Conservation (phyloP, 2,888 invertebrate species). For the Hyles lineata region DNA sequence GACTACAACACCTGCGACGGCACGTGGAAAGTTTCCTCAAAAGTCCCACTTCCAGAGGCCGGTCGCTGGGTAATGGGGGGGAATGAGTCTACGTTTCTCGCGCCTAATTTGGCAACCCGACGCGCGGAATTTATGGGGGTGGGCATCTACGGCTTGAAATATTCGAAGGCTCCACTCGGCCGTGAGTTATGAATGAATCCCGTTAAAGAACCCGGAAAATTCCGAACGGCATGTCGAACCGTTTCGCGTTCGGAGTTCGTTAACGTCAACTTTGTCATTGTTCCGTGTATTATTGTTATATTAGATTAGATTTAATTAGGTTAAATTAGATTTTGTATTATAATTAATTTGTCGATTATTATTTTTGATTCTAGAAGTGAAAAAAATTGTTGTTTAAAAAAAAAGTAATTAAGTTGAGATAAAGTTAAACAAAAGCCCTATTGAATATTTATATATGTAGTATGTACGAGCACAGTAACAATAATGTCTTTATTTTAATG, state of each 20-base stretch:
- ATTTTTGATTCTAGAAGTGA: too few species aligned
- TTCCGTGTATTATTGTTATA: conserved; percentile 31
- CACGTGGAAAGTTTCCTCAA: conserved; percentile 70
- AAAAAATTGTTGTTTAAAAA: too few species aligned
- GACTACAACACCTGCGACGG: conserved; percentile 71
- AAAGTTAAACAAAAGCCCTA: not conserved
- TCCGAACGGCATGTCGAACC: conserved; percentile 72
- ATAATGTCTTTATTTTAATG: not conserved
- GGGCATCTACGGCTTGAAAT: conserved; percentile 79
- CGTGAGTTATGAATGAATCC: conserved; percentile 85
- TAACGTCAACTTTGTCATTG: conserved; percentile 41
- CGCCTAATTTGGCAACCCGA: conserved; percentile 85
- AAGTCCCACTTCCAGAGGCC: conserved; percentile 59
- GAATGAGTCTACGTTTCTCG: conserved; percentile 79
- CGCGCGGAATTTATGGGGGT: conserved; percentile 83
- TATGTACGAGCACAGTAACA: too few species aligned
- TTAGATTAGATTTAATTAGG: not conserved
- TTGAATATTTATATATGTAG: too few species aligned
- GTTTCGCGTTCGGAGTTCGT: conserved; percentile 55
- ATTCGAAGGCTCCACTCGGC: conserved; percentile 83
- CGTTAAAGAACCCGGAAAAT: conserved; percentile 84
- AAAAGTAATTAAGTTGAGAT: too few species aligned
- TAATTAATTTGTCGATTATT: not conserved
- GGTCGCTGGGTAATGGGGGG: conserved; percentile 70
- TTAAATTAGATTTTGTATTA: not conserved